Evolutionary conservation across 2,113 vertebrate genomes (phyloP), one percentile per base, ranked within the genome.

Genomic region (Bombycilla garrulus): DNA sequence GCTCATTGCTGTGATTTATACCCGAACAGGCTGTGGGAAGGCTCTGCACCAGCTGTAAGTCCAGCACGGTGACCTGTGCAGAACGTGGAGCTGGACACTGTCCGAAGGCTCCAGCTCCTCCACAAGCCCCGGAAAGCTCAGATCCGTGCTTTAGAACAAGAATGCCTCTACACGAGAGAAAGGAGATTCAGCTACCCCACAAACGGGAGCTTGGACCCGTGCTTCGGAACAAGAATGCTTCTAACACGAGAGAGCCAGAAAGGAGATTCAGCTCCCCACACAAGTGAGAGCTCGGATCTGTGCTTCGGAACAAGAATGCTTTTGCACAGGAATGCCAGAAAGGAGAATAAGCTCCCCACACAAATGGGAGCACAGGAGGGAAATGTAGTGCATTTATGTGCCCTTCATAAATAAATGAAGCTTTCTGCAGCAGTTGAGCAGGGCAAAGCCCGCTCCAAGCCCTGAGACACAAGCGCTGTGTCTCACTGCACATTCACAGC

Each of bases 51-150:
- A 53, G 31, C 16, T 24, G 3, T 2, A 22, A n/a, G 62, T 3
- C 5, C 67, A 72, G 38, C 40, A 42, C 0, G 0, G 6, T 7
- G 40, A 14, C 57, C 28, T 1, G 1, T 22, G 26, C 24, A 6
- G 33, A 58, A 44, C 0, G 0, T 0, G 1, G 1, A 4, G 48
- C 48, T 9, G 15, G n/a, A 20, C 57, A 23, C 7, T 0, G 5
- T 3, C 15, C 3, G 0, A 47, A 57, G 35, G 23, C 35, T 38
- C 26, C 0, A 0, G 56, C 36, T 61, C 54, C 35, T 28, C 54
- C 2, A 0, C 11, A 9, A n/a, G 29, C 11, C 4, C 23, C 3
- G 0, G 0, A 35, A 25, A 65, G 57, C 38, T 69, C 9, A 0
- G 11, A 28, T 11, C 11, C 0, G 0, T 31, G 24, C 26, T 70